Base-by-base conservation (phyloP, 2,113 vertebrate genomes). In the Lepidothrix coronata region DNA sequence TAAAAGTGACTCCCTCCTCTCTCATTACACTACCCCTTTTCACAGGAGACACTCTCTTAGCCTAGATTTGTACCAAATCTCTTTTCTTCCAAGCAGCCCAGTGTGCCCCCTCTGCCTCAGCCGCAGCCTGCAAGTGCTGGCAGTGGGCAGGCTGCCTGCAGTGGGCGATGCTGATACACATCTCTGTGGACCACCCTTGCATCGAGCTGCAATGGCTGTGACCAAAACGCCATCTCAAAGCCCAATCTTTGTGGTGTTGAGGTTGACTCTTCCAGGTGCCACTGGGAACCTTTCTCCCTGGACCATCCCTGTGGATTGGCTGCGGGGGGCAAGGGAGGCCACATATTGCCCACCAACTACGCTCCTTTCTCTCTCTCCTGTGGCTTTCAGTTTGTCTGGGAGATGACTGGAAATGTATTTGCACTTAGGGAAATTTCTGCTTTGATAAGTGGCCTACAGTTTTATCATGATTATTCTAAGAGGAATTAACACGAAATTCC, bases 401-500 rank as follows among this genome's bases (percentile, higher is more conserved):
- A 90, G 82, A 43, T 31, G 27, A 58, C 73, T 88, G 71, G 18
- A 55, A 93, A 33, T 30, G 14, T 79, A 43, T 88, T 73, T 87
- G 70, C 73, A 74, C 62, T 70, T 48, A 37, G 51, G 71, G 73
- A 86, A 65, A 87, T 33, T 85, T 55, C 51, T 62, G 25, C 51
- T 93, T 85, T 80, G 67, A 63, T 65, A 66, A 93, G 44, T 9
- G 14, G 59, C 72, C 62, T 3, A 2, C 21, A 71, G 70, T 85
- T 94, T 73, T 75, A 83, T 74, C 27, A 0, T 44, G 44, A n/a
- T 84, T 79, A 74, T 89, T 91, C 82, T 66, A 91, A 93, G 88
- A 94, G 65, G 83, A 94, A 94, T 94, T 95, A 95, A 92, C 55
- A 77, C 12, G 0, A 84, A 97, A 94, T 91, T 92, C 93, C 96